Conservation (phyloP, 2,113 vertebrate species). For the Turnix velox region DNA sequence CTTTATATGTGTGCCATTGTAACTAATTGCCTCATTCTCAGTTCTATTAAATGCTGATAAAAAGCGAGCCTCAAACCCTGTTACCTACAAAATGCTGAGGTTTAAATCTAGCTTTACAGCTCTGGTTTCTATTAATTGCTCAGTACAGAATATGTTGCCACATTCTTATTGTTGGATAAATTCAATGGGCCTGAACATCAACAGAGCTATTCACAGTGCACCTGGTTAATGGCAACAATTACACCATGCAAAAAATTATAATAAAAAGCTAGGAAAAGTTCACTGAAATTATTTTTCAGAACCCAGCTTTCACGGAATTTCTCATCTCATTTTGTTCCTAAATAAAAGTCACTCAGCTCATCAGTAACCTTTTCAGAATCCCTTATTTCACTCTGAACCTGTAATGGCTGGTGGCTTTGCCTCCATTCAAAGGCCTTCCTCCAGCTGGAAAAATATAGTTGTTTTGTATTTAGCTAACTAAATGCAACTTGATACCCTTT, state of each 20-base stretch:
- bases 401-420: neutral
- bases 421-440: constrained; percentile 5
- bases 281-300: neutral
- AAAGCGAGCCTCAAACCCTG: neutral
- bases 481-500: neutral
- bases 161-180: neutral
- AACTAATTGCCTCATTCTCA: neutral
- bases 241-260: neutral
- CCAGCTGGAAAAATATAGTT: constrained; percentile 8
- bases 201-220: neutral
- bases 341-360: neutral
- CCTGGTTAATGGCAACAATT: neutral
- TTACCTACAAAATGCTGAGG: neutral
- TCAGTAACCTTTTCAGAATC: neutral
- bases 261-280: neutral
- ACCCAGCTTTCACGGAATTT: neutral
- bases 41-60: neutral
- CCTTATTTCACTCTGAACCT: neutral
- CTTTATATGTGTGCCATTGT: neutral
- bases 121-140: neutral
- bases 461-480: neutral
- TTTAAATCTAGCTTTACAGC: neutral
- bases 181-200: neutral
- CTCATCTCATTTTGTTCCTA: neutral
- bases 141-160: neutral